These are phyloP conservation scores for Lycophotia porphyrea DNA, from an alignment of 2,888 invertebrate species.

Conservation along the genomic window DNA sequence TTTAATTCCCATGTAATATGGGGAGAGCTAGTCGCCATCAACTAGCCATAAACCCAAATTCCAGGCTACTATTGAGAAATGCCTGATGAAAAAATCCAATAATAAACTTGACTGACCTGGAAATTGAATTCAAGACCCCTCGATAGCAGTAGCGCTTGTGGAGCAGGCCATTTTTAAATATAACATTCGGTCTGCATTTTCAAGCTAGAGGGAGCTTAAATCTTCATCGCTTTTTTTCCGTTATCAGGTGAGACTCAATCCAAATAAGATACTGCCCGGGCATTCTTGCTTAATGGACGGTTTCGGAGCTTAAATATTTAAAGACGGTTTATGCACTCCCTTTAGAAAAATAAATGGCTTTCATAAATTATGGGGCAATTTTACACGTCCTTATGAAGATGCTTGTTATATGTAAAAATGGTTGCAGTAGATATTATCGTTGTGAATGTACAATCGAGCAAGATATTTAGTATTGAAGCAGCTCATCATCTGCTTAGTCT, in stretches of 20 bases:
- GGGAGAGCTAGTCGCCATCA: not conserved
- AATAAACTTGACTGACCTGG: not conserved
- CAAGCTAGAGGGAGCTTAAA: slow-evolving; percentile 3
- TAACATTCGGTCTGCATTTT: slow-evolving; percentile 6
- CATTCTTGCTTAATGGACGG: slow-evolving; percentile 40
- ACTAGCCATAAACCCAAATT: not conserved
- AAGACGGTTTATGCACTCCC: slow-evolving; percentile 34
- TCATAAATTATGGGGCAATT: slow-evolving; percentile 27
- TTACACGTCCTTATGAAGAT: not conserved
- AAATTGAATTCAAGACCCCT: not conserved
- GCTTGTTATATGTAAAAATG: not conserved
- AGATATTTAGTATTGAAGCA: not conserved
- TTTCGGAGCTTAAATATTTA: slow-evolving; percentile 48
- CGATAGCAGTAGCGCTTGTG: too few relatives aligned
- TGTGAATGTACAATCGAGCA: not conserved
- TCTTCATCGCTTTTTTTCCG: slow-evolving; percentile 28
- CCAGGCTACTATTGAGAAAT: not conserved
- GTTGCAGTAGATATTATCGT: not conserved
- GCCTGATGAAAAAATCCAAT: not conserved
- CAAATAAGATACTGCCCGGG: slow-evolving; percentile 47
- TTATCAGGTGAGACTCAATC: slow-evolving; percentile 36
- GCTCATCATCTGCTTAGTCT: too few relatives aligned
- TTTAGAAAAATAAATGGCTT: slow-evolving; percentile 26
- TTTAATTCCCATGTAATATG: not conserved
- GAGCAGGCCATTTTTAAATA: not conserved